These are phyloP conservation scores for Chironomus tentans DNA, from an alignment of 2,888 invertebrate species.

Conservation along the genomic window DNA sequence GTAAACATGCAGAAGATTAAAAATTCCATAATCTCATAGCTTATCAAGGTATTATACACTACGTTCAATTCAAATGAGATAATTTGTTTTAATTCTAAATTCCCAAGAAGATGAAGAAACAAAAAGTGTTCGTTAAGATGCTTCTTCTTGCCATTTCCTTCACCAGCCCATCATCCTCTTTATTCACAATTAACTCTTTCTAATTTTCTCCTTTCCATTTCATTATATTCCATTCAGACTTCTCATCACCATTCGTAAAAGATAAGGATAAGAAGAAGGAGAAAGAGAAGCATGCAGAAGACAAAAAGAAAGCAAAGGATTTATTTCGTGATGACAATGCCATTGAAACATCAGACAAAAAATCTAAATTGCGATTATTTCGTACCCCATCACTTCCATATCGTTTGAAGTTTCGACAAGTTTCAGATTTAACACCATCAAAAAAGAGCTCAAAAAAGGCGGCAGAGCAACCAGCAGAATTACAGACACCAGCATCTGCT, in stretches of 20 bases:
- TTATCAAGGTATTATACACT: too few species aligned
- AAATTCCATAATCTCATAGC: too few species aligned
- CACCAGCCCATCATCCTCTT: too few species aligned
- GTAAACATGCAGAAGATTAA: too few species aligned
- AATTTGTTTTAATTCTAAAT: too few species aligned
- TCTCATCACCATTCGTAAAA: slow-evolving; percentile 20
- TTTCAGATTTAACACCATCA: slow-evolving; percentile 21
- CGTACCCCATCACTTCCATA: slow-evolving; percentile 30
- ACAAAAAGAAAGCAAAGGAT: slow-evolving; percentile 6
- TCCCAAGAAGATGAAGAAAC: too few species aligned
- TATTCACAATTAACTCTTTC: too few species aligned
- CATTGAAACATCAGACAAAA: slow-evolving; percentile 2
- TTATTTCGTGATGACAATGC: slow-evolving; percentile 13
- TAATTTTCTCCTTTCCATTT: too few species aligned
- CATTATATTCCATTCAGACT: not conserved
- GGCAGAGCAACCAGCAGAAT: not conserved
- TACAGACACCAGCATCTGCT: not conserved
- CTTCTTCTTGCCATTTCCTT: too few species aligned
- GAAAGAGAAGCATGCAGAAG: not conserved
- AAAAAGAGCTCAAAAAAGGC: slow-evolving; percentile 7
- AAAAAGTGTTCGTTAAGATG: too few species aligned
- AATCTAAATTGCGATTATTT: slow-evolving; percentile 29
- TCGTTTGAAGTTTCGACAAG: slow-evolving; percentile 23
- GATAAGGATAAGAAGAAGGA: slow-evolving; percentile 9
- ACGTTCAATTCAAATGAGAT: too few species aligned